These are phyloP conservation scores for Ruditapes philippinarum DNA, from an alignment of 1,140 invertebrate genomes.

Conservation along the genomic window DNA sequence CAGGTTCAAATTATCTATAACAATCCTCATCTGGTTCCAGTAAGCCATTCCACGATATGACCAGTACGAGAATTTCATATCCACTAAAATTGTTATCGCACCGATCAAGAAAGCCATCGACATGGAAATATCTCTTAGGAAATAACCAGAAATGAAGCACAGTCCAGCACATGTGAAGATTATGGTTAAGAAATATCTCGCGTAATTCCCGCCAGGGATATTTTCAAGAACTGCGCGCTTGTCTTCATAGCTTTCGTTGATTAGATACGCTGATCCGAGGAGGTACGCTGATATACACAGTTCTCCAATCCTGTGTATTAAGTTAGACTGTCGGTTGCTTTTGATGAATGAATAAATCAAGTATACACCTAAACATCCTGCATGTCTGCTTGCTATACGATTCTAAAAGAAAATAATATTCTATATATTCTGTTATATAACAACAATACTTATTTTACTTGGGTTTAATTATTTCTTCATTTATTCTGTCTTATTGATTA, in stretches of 20 bases:
- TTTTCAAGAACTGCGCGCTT: conserved; percentile 71
- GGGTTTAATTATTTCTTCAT: too few species aligned
- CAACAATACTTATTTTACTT: too few species aligned
- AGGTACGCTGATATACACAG: conserved; percentile 75
- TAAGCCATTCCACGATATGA: conserved; percentile 69
- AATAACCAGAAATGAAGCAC: conserved; percentile 78
- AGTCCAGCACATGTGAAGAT: conserved; percentile 72
- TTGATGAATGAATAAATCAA: conserved; percentile 74
- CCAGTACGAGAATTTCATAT: conserved; percentile 75
- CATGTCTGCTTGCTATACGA: conserved; percentile 69
- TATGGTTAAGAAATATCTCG: conserved; percentile 71
- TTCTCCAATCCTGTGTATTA: conserved; percentile 75
- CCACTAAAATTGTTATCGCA: conserved; percentile 60
- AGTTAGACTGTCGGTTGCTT: conserved; percentile 58
- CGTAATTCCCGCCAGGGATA: conserved; percentile 73
- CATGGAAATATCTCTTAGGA: conserved; percentile 74
- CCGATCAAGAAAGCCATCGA: conserved; percentile 60
- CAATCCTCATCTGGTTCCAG: conserved; percentile 74
- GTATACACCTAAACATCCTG: conserved; percentile 76
- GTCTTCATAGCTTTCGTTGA: conserved; percentile 75
- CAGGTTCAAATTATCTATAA: conserved; percentile 69
- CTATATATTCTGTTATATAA: too few species aligned
- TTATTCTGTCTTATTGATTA: too few species aligned
- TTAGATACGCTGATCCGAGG: conserved; percentile 67
- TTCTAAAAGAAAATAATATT: conserved; percentile 66